phyloP scores from a whole-genome alignment of 1,140 invertebrate genomes.

The Calliphora vicina region DNA sequence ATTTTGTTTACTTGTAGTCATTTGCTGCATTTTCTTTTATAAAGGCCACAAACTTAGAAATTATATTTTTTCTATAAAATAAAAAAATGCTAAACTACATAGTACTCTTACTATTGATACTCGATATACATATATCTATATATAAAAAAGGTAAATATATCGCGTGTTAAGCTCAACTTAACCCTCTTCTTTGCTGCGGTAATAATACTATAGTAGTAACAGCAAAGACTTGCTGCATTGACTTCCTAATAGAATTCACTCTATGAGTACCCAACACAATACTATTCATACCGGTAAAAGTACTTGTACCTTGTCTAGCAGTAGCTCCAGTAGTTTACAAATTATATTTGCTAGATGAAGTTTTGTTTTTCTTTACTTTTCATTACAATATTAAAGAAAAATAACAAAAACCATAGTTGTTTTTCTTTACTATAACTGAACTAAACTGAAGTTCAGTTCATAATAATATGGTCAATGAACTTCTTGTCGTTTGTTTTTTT shows the following conservation, averaged over 20 bases:
- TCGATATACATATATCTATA: too few relatives aligned
- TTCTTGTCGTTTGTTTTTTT: not conserved
- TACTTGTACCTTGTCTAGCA: too few relatives aligned
- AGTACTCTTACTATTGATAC: too few relatives aligned
- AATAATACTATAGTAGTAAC: not conserved
- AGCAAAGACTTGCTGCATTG: not conserved
- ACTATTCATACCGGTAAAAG: too few relatives aligned
- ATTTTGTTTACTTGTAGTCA: too few relatives aligned
- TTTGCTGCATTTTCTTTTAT: too few relatives aligned
- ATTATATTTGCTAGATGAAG: too few relatives aligned
- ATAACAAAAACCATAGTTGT: not conserved
- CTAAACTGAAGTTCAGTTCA: slow-evolving; percentile 17
- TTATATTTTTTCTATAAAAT: too few relatives aligned
- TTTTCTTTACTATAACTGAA: not conserved
- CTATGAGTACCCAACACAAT: not conserved
- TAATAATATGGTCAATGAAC: slow-evolving; percentile 26
- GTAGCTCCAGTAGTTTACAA: too few relatives aligned
- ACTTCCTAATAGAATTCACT: slow-evolving; percentile 10
- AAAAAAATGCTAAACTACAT: too few relatives aligned
- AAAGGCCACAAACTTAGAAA: too few relatives aligned
- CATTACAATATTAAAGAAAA: not conserved
- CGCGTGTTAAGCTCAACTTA: slow-evolving; percentile 25
- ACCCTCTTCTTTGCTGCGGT: not conserved
- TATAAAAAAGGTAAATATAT: not conserved
- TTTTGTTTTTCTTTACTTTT: not conserved